phyloP scores from a whole-genome alignment of 2,113 vertebrate genomes.

The Oryctolagus cuniculus region DNA sequence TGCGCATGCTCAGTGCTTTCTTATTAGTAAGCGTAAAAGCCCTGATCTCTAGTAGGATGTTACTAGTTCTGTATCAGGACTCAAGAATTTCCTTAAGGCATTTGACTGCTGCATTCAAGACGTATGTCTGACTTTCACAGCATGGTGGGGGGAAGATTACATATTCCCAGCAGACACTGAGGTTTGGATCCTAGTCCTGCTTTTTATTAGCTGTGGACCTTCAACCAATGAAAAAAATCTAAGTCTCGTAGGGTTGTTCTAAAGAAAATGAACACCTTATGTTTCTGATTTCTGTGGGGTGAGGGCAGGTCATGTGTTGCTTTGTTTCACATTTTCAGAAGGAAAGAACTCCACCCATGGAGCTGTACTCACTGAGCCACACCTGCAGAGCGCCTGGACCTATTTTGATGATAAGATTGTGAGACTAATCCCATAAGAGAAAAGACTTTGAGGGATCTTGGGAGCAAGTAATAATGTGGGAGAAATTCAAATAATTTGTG shows the following conservation, averaged over 20 bases:
- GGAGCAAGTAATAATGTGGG: too few relatives aligned
- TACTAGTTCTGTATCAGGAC: not conserved
- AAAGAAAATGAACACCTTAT: not conserved
- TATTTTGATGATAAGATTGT: not conserved
- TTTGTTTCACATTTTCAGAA: not conserved
- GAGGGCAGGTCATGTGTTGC: fast-evolving
- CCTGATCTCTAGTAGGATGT: not conserved
- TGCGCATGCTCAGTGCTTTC: fast-evolving
- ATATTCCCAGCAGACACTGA: too few relatives aligned
- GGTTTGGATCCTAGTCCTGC: not conserved
- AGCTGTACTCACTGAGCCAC: not conserved
- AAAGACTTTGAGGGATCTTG: not conserved
- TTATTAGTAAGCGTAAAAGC: fast-evolving
- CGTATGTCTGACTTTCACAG: not conserved
- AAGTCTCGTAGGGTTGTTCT: too few relatives aligned
- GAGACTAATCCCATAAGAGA: not conserved
- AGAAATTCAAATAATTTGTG: not conserved
- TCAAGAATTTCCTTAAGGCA: too few relatives aligned
- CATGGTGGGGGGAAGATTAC: fast-evolving
- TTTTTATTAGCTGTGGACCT: not conserved
- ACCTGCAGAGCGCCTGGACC: not conserved
- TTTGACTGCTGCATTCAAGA: not conserved
- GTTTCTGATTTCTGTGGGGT: fast-evolving
- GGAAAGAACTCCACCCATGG: too few relatives aligned
- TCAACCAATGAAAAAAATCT: not conserved